A percentile compares a stretch with the other conserved stretches of the same genome.
Conservation (phyloP, 2,797 vertebrate species). For the Podarcis lilfordi region DNA sequence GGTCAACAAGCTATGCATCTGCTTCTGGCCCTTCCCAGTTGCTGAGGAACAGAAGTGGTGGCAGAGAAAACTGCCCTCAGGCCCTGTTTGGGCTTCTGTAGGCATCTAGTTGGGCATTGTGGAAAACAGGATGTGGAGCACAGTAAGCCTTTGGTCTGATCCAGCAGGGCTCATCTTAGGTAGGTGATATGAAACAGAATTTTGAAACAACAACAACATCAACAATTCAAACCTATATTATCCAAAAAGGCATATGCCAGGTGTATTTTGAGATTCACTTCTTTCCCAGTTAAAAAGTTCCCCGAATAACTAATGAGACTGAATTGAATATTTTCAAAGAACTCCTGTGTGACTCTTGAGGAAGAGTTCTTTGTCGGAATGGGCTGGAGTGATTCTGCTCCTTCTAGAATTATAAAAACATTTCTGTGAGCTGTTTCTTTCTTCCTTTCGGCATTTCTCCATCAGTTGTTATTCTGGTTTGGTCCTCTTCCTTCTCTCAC, state of each 20-base stretch:
- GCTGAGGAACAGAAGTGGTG: no score
- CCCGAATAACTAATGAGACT: neutral
- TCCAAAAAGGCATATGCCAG: neutral
- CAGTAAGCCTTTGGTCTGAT: no score
- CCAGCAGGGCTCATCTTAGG: no score
- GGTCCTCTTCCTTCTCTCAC: neutral
- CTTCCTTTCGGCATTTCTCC: neutral
- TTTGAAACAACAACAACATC: neutral
- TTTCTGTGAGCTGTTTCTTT: neutral
- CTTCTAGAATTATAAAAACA: neutral
- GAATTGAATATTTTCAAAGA: neutral
- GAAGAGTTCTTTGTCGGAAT: neutral
- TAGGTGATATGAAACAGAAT: neutral
- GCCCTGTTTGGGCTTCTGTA: no score
- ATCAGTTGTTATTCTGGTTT: neutral
- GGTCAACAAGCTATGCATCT: no score
- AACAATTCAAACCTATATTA: no score
- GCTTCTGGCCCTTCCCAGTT: no score
- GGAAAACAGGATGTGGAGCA: no score
- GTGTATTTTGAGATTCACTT: neutral
- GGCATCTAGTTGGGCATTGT: no score
- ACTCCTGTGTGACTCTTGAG: neutral
- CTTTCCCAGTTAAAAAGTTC: neutral
- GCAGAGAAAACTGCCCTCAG: no score
- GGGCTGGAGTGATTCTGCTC: neutral